phyloP scores from a whole-genome alignment of 2,888 invertebrate genomes.

The Tetheella fluctuosa region DNA sequence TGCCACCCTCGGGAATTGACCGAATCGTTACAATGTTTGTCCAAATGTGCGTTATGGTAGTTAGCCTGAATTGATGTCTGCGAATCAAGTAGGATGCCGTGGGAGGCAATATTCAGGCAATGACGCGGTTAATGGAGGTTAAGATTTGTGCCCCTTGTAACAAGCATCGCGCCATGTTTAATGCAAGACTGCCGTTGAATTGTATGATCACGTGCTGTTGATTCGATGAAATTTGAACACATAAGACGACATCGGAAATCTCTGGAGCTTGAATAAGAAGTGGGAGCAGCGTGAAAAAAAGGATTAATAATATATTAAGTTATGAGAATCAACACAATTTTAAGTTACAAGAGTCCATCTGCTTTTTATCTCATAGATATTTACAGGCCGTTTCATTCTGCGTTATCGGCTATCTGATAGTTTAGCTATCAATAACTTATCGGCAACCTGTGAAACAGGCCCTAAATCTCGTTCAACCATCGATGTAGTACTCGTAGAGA shows the following conservation, averaged over 20 bases:
- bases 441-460: too few relatives aligned
- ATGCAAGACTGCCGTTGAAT: conserved; percentile 63
- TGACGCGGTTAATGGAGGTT: conserved; percentile 77
- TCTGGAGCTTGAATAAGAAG: neutral
- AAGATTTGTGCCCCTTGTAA: conserved; percentile 76
- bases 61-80: conserved; percentile 65
- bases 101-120: conserved; percentile 70
- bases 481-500: conserved; percentile 17
- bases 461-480: too few relatives aligned
- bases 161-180: conserved; percentile 67
- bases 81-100: conserved; percentile 67
- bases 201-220: conserved; percentile 40
- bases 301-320: too few relatives aligned
- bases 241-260: neutral
- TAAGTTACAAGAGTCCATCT: too few relatives aligned
- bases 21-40: conserved; percentile 36
- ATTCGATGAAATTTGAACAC: neutral
- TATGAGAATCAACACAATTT: too few relatives aligned
- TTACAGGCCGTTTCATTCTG: too few relatives aligned
- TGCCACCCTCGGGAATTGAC: conserved; percentile 54
- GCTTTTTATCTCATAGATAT: too few relatives aligned
- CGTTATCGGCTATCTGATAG: too few relatives aligned
- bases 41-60: conserved; percentile 53
- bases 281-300: too few relatives aligned
- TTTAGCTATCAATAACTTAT: too few relatives aligned